Conservation (phyloP, 2,888 invertebrate genomes). For the Caenorhabditis angaria region DNA sequence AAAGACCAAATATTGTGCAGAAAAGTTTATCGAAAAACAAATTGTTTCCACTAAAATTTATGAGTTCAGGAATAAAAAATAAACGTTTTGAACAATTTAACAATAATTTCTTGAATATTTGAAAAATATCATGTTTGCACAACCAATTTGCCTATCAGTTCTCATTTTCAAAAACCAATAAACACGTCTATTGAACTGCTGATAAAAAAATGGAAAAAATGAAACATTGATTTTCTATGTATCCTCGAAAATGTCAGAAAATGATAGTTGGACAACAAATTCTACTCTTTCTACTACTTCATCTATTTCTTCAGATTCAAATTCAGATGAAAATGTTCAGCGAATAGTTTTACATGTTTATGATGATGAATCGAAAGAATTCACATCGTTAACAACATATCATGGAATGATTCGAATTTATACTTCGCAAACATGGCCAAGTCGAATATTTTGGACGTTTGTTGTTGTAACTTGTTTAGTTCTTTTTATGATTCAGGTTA, state of each 20-base stretch:
- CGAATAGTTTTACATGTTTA: constrained; percentile 56
- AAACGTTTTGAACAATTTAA: no score
- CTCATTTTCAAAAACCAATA: background rate
- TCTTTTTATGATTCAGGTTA: constrained; percentile 62
- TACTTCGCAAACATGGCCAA: constrained; percentile 62
- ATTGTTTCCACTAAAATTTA: no score
- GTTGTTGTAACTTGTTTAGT: constrained; percentile 58
- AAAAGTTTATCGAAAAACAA: no score
- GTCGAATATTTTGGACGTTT: constrained; percentile 61
- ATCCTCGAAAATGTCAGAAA: background rate
- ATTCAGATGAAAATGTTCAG: constrained; percentile 26
- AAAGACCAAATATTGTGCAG: no score
- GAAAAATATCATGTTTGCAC: no score
- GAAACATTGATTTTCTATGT: background rate
- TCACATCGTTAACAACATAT: constrained; percentile 58
- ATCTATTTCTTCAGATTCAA: background rate
- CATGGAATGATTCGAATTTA: constrained; percentile 63
- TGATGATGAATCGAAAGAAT: constrained; percentile 59
- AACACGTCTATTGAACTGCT: background rate
- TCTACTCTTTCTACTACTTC: no score
- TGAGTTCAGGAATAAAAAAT: no score
- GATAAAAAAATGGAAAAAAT: background rate
- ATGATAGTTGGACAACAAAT: background rate
- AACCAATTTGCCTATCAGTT: background rate
- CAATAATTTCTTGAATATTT: no score